Evolutionary conservation across 2,113 vertebrate species (phyloP), one percentile per base, ranked within the genome.

Genomic region (Eidolon helvum): DNA sequence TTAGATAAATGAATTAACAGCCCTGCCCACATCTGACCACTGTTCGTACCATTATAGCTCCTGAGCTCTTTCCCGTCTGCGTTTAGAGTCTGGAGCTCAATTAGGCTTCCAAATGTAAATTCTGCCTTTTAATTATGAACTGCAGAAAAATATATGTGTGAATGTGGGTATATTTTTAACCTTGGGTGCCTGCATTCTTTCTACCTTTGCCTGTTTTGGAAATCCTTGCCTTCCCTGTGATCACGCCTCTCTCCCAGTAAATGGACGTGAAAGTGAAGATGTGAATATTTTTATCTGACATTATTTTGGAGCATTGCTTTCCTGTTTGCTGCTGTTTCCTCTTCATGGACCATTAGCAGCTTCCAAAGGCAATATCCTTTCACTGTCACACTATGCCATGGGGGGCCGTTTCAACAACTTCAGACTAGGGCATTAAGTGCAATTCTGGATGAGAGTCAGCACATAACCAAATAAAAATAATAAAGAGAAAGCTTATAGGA

Each of bases 301-400:
- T 97, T 95, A 96, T 98, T 98, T 98, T 98, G 97, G 98, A 99
- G 98, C 96, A 66, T 83, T 94, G 96, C 96, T 98, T 96, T 98
- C 97, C 98, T 61, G 79, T 98, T 98, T 98, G 98, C 97, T 98
- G 98, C 96, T 98, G 98, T 98, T 99, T 98, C 97, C 97, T 98
- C 98, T 98, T 98, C 98, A 98, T 98, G 98, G 98, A 96, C 98
- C 98, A 99, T 99, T 98, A 98, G 98, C 98, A 99, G 96, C 96
- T 99, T 99, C 98, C 99, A 99, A 98, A 98, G 98, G 98, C 98
- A 99, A 98, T 99, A 99, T 99, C 98, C 98, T 98, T 98, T 98
- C 98, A 94, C 98, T 99, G 98, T 98, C 98, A 98, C 98, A 98
- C 98, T 98, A 97, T 98, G 98, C 99, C 98, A 98, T 98, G 91